Evolutionary conservation across 2,113 vertebrate species (phyloP), one percentile per base, ranked within the genome.

Genomic region (Phylloscopus trochiloides): DNA sequence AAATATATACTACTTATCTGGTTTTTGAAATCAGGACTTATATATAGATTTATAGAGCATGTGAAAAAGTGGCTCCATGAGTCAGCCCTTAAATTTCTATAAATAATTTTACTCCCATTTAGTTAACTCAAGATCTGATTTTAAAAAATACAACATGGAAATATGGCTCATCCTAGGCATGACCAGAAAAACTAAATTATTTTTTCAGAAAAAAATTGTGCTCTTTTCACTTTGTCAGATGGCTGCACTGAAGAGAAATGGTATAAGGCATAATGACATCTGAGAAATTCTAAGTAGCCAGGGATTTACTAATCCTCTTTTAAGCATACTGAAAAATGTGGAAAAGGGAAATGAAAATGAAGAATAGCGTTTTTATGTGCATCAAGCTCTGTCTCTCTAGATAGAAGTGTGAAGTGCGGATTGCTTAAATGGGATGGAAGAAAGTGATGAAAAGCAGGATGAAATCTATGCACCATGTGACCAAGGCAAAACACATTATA

Each of bases 271-370:
- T 48, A 89, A 43, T 78, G 76, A 91, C 68, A 83, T 90, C n/a
- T 92, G 82, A 82, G 73, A 89, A 94, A 92, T 77, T 74, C 67
- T 66, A 59, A 70, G 13, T 62, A 94, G 42, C 59, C 65, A 62
- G 51, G 57, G 80, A 87, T 95, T 94, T 94, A 81, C 43, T 91
- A 92, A 91, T 91, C 93, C 65, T 87, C 48, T 81, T 95, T 77
- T 47, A 77, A 91, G 42, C 36, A 3, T 77, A 67, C 18, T 81
- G 73, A 91, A 74, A 79, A 89, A 91, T 80, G 32, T 70, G 32
- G 42, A 14, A 86, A 78, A 91, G 20, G 28, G 67, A 55, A 80
- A 83, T 77, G 58, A 66, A 94, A 91, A 70, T 42, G 9, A 88
- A 94, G 57, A 92, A 91, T 50, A 92, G 9, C 6, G 21, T 63